Evolutionary conservation across 2,797 vertebrate species (phyloP), one percentile per base, ranked within the genome.

Genomic region (Telmatherina bonti): DNA sequence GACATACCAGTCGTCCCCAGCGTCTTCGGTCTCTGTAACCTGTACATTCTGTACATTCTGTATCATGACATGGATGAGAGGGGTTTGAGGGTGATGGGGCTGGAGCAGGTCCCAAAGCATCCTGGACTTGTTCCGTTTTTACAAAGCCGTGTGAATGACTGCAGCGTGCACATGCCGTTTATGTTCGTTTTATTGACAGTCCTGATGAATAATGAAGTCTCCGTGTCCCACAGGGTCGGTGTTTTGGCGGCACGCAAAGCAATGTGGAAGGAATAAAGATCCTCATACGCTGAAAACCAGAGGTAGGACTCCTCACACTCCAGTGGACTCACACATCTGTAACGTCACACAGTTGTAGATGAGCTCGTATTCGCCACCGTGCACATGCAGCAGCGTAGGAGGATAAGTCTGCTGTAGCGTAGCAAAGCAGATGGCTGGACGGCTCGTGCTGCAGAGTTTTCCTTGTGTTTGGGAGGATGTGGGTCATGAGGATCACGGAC

Each of bases 191-290:
- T 92, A 87, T 91, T 85, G 64, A 90, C 84, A 45, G 5, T 26
- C n/a, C 18, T 8, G 2, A 72, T 89, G 52, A 93, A 90, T 92
- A 90, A 91, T 86, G 72, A 33, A 91, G 49, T n/a, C 3, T 83
- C 62, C 65, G 33, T 89, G 59, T 83, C 77, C 83, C 59, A 52
- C 85, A 93, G 91, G 90, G 78, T 76, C 83, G 85, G 69, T 84
- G 83, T 89, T 85, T 88, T 70, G 66, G 78, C 20, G 49, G 36
- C 60, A 30, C 77, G 77, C 83, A 84, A 89, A 89, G 91, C 87
- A 78, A 93, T 93, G 93, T 87, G 89, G 91, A 93, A 86, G 69
- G 88, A 86, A 88, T 93, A 91, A 91, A 88, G 86, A 84, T 83
- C 82, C 79, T 88, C 82, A 82, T 56, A 88, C 79, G 51, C 76